A percentile compares a stretch with the other conserved stretches of the same genome.
These are phyloP conservation scores for Grallaria varia DNA, from an alignment of 2,113 vertebrate species.

Conservation along the genomic window DNA sequence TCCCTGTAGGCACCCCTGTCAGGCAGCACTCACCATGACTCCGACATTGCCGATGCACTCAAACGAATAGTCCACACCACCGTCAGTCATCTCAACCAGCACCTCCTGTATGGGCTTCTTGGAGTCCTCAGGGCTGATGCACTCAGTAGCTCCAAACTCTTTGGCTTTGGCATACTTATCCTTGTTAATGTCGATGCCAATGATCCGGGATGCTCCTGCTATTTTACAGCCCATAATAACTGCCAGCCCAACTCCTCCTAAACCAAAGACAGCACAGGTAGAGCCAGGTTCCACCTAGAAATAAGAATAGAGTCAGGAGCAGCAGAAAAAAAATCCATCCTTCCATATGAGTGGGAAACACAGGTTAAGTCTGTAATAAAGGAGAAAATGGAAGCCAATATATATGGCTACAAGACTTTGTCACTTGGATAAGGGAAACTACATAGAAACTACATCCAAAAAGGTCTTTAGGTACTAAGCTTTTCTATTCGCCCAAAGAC, in stretches of 20 bases:
- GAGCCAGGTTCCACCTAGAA: slow-evolving; percentile 79
- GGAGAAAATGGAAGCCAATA: background rate
- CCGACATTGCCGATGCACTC: slow-evolving; percentile 81
- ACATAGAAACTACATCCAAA: background rate
- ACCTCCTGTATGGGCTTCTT: slow-evolving; percentile 79
- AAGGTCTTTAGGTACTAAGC: background rate
- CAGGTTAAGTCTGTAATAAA: background rate
- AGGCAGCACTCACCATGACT: slow-evolving; percentile 73
- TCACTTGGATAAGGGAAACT: background rate
- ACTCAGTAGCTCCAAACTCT: slow-evolving; percentile 80
- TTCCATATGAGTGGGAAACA: background rate
- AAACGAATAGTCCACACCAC: slow-evolving; percentile 81
- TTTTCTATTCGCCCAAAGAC: background rate
- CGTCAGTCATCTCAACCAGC: slow-evolving; percentile 75
- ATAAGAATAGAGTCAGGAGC: background rate
- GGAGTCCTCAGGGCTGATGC: slow-evolving; percentile 75
- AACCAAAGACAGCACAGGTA: slow-evolving; percentile 78
- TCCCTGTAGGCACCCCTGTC: background rate
- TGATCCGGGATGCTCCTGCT: slow-evolving; percentile 79
- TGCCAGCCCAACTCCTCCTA: slow-evolving; percentile 80
- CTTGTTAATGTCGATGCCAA: slow-evolving; percentile 78
- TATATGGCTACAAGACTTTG: background rate
- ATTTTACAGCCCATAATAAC: slow-evolving; percentile 81
- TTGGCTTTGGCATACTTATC: slow-evolving; percentile 77
- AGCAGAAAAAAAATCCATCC: background rate